A percentile compares a stretch with the other conserved stretches of the same genome.
These are phyloP conservation scores for Alitta virens DNA, from an alignment of 2,888 invertebrate species.

Conservation along the genomic window DNA sequence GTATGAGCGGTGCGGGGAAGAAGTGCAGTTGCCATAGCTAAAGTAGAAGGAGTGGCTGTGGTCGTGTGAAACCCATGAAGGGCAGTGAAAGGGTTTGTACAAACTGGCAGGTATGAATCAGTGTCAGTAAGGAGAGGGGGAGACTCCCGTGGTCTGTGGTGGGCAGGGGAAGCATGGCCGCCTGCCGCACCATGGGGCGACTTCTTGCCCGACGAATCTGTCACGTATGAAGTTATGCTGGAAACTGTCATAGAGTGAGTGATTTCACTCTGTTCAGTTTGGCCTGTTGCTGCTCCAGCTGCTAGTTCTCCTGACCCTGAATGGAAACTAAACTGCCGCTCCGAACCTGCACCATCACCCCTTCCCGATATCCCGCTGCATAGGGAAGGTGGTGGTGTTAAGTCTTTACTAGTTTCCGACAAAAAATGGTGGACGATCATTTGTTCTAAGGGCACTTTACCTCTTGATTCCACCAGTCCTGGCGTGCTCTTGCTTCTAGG, in stretches of 20 bases:
- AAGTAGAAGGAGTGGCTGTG: background rate
- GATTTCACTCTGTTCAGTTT: conserved; percentile 29
- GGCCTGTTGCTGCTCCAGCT: conserved; percentile 29
- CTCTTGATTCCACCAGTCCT: conserved; percentile 88
- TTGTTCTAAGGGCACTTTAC: conserved; percentile 69
- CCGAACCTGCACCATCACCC: conserved; percentile 1
- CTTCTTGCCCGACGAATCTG: conserved; percentile 34
- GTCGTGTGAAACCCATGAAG: background rate
- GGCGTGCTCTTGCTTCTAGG: conserved; percentile 95
- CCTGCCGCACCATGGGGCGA: background rate
- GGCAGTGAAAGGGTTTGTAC: background rate
- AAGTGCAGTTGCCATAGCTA: background rate
- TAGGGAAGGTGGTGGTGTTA: background rate
- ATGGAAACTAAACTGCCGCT: too few relatives aligned
- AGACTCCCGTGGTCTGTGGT: background rate
- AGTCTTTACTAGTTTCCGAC: conserved; percentile 23
- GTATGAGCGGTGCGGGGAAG: background rate
- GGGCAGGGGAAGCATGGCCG: background rate
- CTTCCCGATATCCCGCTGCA: background rate
- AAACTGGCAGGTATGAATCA: background rate
- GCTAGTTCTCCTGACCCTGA: conserved; percentile 18
- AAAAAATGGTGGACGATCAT: conserved; percentile 32
- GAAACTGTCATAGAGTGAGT: conserved; percentile 41
- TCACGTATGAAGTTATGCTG: conserved; percentile 42
- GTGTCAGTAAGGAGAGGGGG: background rate